Evolutionary conservation across 2,888 invertebrate species (phyloP), one percentile per base, ranked within the genome.

Genomic region (Nomada goodeniana): DNA sequence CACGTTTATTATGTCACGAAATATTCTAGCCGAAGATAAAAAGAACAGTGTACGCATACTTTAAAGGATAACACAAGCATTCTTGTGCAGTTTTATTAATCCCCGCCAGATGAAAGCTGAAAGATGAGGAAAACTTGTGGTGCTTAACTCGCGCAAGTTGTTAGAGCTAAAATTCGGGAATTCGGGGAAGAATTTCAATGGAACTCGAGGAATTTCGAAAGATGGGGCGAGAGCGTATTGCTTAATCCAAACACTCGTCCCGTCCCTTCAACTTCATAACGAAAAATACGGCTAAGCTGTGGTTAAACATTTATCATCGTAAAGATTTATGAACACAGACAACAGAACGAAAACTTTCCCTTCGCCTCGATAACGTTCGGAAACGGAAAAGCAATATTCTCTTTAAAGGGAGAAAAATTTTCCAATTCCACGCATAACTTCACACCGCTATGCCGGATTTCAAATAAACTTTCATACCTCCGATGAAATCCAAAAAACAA

Each of bases 201-300:
- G 84, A 80, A 82, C 67, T 79, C 76, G 36, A 18, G 78, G 88
- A 86, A 88, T 87, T 84, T 70, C 55, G 76, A 79, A 76, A 79
- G 83, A 79, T 76, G 67, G 76, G 61, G 59, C 69, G 81, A 79
- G 75, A 77, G 64, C 57, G 65, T 73, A 68, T 72, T 67, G 75
- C 83, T 76, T 70, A 61, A 70, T 59, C 67, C 52, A 23, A 63
- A 52, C 73, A 68, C 60, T 61, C 50, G 74, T 86, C 69, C 44
- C 61, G 47, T 84, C 69, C 50, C 61, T 47, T 59, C 65, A 67
- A 68, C 70, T 71, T 82, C 61, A 61, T 29, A 55, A 61, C 60
- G 23, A 71, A 53, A 63, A 61, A 44, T 63, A 52, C 52, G 59
- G 20, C 23, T 47, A 13, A 55, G 59, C 71, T 53, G 57, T 20